These are phyloP conservation scores for Vanessa atalanta DNA, from an alignment of 1,140 invertebrate genomes.

Conservation along the genomic window DNA sequence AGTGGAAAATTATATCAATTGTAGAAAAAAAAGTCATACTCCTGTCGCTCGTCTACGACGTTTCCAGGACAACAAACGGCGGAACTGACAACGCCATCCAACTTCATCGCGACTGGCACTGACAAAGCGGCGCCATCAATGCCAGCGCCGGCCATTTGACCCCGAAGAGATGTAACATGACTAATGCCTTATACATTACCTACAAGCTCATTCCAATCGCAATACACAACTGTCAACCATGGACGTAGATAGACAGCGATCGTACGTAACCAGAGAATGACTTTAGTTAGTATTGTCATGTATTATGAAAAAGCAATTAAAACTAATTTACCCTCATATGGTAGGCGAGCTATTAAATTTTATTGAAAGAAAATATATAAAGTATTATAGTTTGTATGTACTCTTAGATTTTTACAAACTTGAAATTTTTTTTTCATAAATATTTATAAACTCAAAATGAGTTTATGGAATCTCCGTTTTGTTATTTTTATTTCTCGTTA, in stretches of 20 bases:
- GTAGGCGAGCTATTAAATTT: neutral
- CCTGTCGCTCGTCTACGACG: constrained; percentile 42
- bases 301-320: constrained; percentile 11
- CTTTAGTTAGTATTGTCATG: constrained; percentile 3
- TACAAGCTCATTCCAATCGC: constrained; percentile 48
- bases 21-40: neutral
- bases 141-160: constrained; percentile 54
- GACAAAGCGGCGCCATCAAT: constrained; percentile 64
- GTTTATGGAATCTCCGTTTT: too few relatives aligned
- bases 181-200: constrained; percentile 64
- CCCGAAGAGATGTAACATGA: constrained; percentile 55
- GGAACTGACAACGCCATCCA: constrained; percentile 61
- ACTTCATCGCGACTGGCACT: constrained; percentile 66
- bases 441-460: too few relatives aligned
- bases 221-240: constrained; percentile 34
- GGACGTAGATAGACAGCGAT: constrained; percentile 26
- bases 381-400: too few relatives aligned
- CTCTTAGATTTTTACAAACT: too few relatives aligned
- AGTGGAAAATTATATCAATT: neutral
- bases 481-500: too few relatives aligned
- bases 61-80: constrained; percentile 47
- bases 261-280: constrained; percentile 15
- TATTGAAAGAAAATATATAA: too few relatives aligned
- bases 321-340: neutral
- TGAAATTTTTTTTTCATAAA: too few relatives aligned